Evolutionary conservation across 2,888 invertebrate species (phyloP), one percentile per base, ranked within the genome.

Genomic region (Lithophane leautieri): DNA sequence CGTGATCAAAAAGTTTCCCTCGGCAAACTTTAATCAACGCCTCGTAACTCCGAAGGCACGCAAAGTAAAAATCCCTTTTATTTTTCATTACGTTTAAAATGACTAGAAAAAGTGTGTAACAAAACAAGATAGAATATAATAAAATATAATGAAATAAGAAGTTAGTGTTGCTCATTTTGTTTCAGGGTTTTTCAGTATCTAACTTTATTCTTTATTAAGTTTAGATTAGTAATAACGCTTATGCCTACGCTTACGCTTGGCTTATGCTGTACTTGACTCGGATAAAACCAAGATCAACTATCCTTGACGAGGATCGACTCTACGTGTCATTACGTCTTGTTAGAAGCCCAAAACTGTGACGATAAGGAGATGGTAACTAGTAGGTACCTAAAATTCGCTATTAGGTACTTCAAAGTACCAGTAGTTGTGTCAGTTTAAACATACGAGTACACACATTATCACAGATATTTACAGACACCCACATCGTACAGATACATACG

Each of bases 21-120:
- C 19, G n/a, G 28, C 25, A 40, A 74, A 81, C 54, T 79, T 68
- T 40, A 83, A 83, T 79, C 47, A 83, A 79, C 60, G 63, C 47
- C 68, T 68, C 2, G 34, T 16, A 65, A 67, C 42, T 68, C 3
- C 16, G 9, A 22, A 54, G 40, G 50, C 7, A 44, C 60, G 60
- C 68, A 28, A 65, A 44, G 44, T 12, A 52, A 56, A 63, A 50
- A 54, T 54, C 47, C 44, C 69, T 14, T 69, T 69, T 77, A 76
- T 60, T 82, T 82, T 77, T 78, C 69, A 77, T 79, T 77, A 66
- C 12, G 14, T 56, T 66, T 77, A n/a, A 42, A 69, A 60, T 47
- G 54, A 69, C 52, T 54, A 52, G 52, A 69, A 47, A 81, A 78
- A 56, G 54, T 56, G 54, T 56, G 22, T 42, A 81, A 82, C 28